Conservation (phyloP, 2,797 vertebrate species). For the Harpagifer antarcticus region DNA sequence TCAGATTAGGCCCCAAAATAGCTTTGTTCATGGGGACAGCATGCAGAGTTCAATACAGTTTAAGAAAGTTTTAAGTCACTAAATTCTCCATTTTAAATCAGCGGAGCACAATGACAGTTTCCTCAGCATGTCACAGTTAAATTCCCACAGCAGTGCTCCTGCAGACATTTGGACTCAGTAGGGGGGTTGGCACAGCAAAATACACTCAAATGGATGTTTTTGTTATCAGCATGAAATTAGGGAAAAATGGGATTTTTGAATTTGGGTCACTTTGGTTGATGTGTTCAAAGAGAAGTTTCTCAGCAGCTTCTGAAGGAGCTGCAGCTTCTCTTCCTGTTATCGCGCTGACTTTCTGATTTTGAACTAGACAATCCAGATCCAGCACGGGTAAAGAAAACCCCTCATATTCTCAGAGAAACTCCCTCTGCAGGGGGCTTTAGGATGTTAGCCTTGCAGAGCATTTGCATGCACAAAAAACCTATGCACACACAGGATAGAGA, state of each 20-base stretch:
- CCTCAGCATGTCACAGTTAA: slow-evolving; percentile 17
- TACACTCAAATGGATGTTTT: slow-evolving; percentile 54
- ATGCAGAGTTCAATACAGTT: neutral
- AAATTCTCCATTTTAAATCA: slow-evolving; percentile 7
- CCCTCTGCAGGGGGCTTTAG: too few species aligned
- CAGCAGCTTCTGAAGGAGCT: slow-evolving; percentile 44
- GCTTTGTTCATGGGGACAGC: neutral
- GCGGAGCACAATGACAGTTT: neutral
- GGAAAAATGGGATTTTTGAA: slow-evolving; percentile 64
- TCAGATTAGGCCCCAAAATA: neutral
- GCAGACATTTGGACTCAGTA: slow-evolving; percentile 50
- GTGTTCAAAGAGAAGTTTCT: slow-evolving; percentile 54
- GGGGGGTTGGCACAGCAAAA: slow-evolving; percentile 29
- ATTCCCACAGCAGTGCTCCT: slow-evolving; percentile 37
- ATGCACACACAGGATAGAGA: too few species aligned
- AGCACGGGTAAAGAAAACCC: slow-evolving; percentile 11
- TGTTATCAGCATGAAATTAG: slow-evolving; percentile 63
- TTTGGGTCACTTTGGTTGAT: slow-evolving; percentile 56
- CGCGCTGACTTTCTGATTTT: slow-evolving; percentile 34
- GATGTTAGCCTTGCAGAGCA: too few species aligned
- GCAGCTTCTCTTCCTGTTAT: slow-evolving; percentile 26
- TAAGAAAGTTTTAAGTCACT: neutral
- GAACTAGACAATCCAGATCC: slow-evolving; percentile 14
- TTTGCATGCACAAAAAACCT: too few species aligned
- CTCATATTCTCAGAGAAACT: neutral